Evolutionary conservation across 2,113 vertebrate species (phyloP).

Genomic region (Acrocephalus kingi): DNA sequence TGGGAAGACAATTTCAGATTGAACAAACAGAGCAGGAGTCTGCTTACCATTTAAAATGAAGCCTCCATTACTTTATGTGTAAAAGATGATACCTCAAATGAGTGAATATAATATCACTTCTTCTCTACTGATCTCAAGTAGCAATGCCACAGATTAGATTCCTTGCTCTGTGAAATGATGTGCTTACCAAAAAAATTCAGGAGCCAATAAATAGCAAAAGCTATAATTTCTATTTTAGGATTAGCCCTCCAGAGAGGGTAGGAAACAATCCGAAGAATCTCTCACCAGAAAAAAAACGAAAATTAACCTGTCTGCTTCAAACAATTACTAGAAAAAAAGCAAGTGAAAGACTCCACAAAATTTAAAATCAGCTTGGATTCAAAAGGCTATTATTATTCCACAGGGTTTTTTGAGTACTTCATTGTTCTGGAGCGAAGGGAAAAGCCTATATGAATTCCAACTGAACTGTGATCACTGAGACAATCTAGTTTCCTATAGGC

Average conservation of each 20-base stretch:
- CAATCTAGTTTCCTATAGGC: neutral
- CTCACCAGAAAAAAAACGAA: neutral
- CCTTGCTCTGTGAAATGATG: neutral
- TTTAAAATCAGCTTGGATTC: neutral
- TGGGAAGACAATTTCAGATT: neutral
- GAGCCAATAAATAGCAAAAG: neutral
- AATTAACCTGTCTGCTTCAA: neutral
- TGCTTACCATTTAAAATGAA: neutral
- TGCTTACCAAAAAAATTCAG: neutral
- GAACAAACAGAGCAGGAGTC: neutral
- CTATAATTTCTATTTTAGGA: neutral
- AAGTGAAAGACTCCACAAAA: neutral
- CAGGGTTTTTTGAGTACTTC: neutral
- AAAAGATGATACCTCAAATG: neutral
- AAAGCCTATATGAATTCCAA: neutral
- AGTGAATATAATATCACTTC: neutral
- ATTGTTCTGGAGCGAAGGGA: neutral
- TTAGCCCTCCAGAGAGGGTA: neutral
- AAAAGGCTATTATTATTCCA: neutral
- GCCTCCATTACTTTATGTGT: neutral
- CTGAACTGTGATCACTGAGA: neutral
- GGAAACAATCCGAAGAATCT: neutral
- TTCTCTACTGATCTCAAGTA: neutral
- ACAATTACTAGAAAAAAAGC: neutral
- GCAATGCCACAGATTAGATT: neutral